Conservation (phyloP, 2,113 vertebrate species). For the Verasper variegatus region DNA sequence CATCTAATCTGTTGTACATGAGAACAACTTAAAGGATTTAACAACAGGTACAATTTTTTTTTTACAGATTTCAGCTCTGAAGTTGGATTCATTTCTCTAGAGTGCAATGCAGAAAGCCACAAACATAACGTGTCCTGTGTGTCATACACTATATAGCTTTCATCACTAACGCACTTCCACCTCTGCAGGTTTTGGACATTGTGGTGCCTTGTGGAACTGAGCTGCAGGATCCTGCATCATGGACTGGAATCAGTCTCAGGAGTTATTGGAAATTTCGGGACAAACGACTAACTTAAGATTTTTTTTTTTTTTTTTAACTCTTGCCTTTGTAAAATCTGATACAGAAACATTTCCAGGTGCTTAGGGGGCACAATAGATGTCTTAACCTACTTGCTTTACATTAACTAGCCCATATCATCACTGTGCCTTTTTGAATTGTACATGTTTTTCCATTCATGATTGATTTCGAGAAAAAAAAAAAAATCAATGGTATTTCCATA, state of each 20-base stretch:
- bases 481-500: conserved; percentile 46
- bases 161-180: background rate
- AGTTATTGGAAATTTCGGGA: conserved; percentile 45
- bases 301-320: conserved; percentile 10
- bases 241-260: conserved; percentile 64
- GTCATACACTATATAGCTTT: background rate
- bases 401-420: conserved; percentile 32
- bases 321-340: conserved; percentile 40
- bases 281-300: conserved; percentile 46
- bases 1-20: too few relatives aligned
- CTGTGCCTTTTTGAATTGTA: conserved; percentile 68
- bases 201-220: conserved; percentile 28
- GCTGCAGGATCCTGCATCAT: conserved; percentile 42
- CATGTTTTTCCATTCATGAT: conserved; percentile 31
- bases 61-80: background rate
- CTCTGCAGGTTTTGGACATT: conserved; percentile 51
- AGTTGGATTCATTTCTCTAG: too few relatives aligned
- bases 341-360: conserved; percentile 33
- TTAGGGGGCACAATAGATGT: conserved; percentile 25
- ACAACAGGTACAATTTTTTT: too few relatives aligned
- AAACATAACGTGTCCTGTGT: background rate
- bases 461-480: conserved; percentile 47
- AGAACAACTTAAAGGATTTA: too few relatives aligned
- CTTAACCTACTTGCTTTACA: conserved; percentile 38
- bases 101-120: too few relatives aligned